phyloP scores from a whole-genome alignment of 2,113 vertebrate genomes.

The Rhegmatorhina hoffmannsi region DNA sequence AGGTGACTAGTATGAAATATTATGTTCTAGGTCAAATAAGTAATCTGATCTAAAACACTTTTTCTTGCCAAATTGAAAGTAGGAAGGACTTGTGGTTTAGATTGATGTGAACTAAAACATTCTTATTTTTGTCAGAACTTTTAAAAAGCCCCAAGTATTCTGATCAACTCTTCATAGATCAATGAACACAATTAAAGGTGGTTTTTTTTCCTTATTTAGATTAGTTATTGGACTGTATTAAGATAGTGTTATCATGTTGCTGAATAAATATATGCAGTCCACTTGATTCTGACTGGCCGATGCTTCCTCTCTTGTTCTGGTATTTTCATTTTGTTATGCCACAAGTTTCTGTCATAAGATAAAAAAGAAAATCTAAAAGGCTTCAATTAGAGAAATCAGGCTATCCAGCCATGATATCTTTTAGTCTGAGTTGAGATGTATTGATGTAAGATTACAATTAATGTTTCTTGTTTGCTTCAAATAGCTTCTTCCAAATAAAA shows the following conservation, averaged over 20 bases:
- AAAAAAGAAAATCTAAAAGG: not conserved
- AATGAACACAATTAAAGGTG: not conserved
- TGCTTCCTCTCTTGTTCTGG: not conserved
- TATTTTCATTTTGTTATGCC: not conserved
- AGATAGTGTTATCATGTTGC: not conserved
- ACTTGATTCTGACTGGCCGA: not conserved
- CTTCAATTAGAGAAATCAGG: not conserved
- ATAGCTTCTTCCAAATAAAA: not conserved
- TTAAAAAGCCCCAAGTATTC: not conserved
- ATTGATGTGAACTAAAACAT: not conserved
- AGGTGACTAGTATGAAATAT: not conserved
- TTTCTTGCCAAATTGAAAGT: not conserved
- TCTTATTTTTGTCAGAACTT: not conserved
- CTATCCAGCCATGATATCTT: not conserved
- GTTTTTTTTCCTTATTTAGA: accelerated
- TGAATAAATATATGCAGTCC: not conserved
- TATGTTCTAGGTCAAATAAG: not conserved
- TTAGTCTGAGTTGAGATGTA: not conserved
- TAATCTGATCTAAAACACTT: not conserved
- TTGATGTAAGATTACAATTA: not conserved
- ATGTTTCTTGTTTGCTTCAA: not conserved
- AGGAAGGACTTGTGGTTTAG: not conserved
- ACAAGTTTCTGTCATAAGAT: not conserved
- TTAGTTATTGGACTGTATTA: not conserved
- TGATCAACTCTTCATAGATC: not conserved